Evolutionary conservation across 2,113 vertebrate genomes (phyloP), one percentile per base, ranked within the genome.

Genomic region (Psephotus haematonotus): DNA sequence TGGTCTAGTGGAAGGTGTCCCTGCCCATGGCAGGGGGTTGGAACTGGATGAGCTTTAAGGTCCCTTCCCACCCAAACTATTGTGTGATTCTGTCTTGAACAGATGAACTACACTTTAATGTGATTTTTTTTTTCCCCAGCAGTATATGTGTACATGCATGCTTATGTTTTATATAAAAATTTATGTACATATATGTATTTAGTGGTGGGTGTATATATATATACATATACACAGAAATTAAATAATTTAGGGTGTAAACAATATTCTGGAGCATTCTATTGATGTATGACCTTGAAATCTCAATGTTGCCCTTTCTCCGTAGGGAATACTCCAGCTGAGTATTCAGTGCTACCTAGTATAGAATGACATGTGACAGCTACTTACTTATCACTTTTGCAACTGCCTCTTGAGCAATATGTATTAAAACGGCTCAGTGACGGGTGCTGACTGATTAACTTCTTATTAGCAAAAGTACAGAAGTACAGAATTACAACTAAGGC

Each of bases 201-300:
- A 24, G 13, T 68, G 43, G 12, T 52, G 52, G n/a, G 31, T 28
- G 39, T 16, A 33, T 1, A 19, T 1, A 19, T 39, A 64, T 27
- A 39, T 17, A 33, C 1, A 18, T 1, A 17, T 1, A 55, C n/a
- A 68, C 5, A 69, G 2, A 31, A 19, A 49, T 20, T 2, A 15
- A 3, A 9, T 49, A 23, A 90, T 49, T 53, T 53, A 57, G 19
- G 28, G 13, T 89, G 76, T 6, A 84, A 78, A 87, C 18, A 69
- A 57, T 70, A 31, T 6, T n/a, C 9, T 41, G 24, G 11, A 57
- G 8, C n/a, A 11, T n/a, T 63, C 50, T 57, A 13, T 39, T 35
- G 19, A 27, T 52, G 22, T 23, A 29, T 59, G 57, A 64, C 29
- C 52, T 82, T 60, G 52, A 93, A 86, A 79, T 64, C 20, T 50